These are phyloP conservation scores for Ceramica pisi DNA, from an alignment of 2,888 invertebrate species.

Conservation along the genomic window DNA sequence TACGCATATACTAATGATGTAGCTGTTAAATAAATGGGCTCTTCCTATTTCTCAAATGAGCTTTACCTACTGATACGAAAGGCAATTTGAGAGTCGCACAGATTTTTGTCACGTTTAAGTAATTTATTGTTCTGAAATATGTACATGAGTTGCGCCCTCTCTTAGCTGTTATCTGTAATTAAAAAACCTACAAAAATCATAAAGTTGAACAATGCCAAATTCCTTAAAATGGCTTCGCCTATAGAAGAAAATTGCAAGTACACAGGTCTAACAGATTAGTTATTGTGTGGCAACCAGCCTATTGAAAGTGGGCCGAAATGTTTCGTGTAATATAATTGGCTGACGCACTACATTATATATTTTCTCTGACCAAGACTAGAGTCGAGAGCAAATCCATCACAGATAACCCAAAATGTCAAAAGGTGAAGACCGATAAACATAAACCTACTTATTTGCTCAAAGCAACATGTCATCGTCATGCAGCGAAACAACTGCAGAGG, in stretches of 20 bases:
- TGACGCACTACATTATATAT: no score
- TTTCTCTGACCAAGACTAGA: no score
- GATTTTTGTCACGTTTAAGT: conserved; percentile 10
- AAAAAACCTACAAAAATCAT: not conserved
- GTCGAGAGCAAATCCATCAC: no score
- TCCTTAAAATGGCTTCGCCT: not conserved
- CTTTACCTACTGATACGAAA: conserved; percentile 13
- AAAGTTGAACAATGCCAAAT: not conserved
- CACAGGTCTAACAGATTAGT: no score
- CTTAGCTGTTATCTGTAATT: no score
- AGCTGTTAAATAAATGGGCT: conserved; percentile 48
- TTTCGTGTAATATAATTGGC: not conserved
- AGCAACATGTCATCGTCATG: not conserved
- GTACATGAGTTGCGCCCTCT: not conserved
- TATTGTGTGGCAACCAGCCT: no score
- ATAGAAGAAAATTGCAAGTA: not conserved
- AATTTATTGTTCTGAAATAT: not conserved
- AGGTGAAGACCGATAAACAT: no score
- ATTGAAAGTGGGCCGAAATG: no score
- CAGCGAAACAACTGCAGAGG: not conserved
- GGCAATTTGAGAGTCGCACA: conserved; percentile 22
- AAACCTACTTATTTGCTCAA: not conserved
- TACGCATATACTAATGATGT: conserved; percentile 50
- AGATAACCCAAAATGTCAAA: no score
- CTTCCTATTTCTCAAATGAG: conserved; percentile 45